Percentiles rank a stretch among this genome's conserved stretches.
These are phyloP conservation scores for Triplophysa rosa DNA, from an alignment of 2,113 vertebrate species.

Conservation along the genomic window DNA sequence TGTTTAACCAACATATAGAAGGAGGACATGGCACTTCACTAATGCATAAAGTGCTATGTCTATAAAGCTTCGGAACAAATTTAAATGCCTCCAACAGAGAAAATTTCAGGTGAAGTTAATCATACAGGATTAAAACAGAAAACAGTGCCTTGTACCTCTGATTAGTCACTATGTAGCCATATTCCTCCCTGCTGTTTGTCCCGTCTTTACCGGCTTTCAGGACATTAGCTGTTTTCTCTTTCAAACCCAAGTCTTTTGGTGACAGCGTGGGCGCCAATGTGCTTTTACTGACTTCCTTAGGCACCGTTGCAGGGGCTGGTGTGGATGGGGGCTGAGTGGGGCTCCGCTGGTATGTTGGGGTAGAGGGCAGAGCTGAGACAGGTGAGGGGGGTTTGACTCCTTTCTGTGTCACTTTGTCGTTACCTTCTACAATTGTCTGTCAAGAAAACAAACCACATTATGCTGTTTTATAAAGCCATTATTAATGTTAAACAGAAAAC, in stretches of 20 bases:
- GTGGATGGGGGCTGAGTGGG: constrained; percentile 51
- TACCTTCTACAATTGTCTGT: constrained; percentile 66
- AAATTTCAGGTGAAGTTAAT: background rate
- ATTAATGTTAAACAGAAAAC: background rate
- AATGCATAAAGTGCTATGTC: background rate
- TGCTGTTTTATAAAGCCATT: background rate
- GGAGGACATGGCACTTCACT: no score
- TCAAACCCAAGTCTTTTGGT: constrained; percentile 41
- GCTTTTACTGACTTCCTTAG: constrained; percentile 23
- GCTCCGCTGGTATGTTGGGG: constrained; percentile 43
- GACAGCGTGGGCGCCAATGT: constrained; percentile 27
- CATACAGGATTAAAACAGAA: background rate
- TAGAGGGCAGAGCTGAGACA: constrained; percentile 34
- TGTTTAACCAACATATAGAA: no score
- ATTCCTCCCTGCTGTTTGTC: constrained; percentile 76
- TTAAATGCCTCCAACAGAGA: background rate
- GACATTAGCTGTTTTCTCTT: constrained; percentile 45
- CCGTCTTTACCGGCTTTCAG: constrained; percentile 54
- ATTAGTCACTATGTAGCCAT: constrained; percentile 93
- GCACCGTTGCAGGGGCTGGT: constrained; percentile 54
- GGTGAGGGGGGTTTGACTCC: constrained; percentile 48
- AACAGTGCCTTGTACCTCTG: constrained; percentile 77
- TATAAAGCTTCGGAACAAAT: background rate
- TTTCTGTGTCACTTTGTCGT: constrained; percentile 63
- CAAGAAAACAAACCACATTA: background rate